These are phyloP conservation scores for Gobionotothen gibberifrons DNA, from an alignment of 2,797 vertebrate genomes.

Conservation along the genomic window DNA sequence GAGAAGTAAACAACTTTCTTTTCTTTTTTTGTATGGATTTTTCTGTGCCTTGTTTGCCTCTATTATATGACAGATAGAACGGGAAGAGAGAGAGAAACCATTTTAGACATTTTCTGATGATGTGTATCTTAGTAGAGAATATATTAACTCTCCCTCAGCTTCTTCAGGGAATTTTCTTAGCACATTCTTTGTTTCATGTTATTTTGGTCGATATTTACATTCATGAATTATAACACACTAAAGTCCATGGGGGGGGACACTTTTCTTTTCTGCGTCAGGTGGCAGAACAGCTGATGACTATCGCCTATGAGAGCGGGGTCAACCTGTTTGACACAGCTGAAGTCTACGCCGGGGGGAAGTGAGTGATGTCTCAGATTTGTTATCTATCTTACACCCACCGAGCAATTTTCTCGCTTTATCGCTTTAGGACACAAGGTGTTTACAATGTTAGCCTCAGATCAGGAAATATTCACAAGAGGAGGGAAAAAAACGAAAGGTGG, in stretches of 20 bases:
- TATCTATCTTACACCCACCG: conserved; percentile 1
- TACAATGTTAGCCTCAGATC: conserved; percentile 38
- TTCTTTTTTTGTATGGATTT: too few relatives aligned
- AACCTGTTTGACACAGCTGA: conserved; percentile 96
- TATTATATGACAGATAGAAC: too few relatives aligned
- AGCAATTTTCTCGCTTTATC: conserved; percentile 21
- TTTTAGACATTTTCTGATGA: conserved; percentile 24
- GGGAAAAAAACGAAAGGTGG: conserved; percentile 31
- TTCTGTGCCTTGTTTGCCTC: too few relatives aligned
- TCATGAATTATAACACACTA: background rate
- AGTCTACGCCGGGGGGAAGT: conserved; percentile 89
- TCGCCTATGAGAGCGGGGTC: conserved; percentile 94
- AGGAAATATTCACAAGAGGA: conserved; percentile 39
- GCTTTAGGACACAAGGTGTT: conserved; percentile 17
- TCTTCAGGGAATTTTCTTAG: conserved; percentile 33
- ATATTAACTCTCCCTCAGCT: conserved; percentile 22
- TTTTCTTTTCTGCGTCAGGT: conserved; percentile 80
- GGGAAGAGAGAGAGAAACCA: too few relatives aligned
- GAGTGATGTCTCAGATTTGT: conserved; percentile 66
- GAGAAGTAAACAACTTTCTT: conserved; percentile 58
- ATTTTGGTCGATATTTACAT: conserved; percentile 28
- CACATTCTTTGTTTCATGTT: conserved; percentile 27
- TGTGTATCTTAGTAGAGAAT: conserved; percentile 28
- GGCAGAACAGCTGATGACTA: conserved; percentile 95
- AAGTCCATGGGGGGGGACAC: background rate